A percentile compares a stretch with the other conserved stretches of the same genome.
Conservation (phyloP, 2,113 vertebrate genomes). For the Megaptera novaeangliae region DNA sequence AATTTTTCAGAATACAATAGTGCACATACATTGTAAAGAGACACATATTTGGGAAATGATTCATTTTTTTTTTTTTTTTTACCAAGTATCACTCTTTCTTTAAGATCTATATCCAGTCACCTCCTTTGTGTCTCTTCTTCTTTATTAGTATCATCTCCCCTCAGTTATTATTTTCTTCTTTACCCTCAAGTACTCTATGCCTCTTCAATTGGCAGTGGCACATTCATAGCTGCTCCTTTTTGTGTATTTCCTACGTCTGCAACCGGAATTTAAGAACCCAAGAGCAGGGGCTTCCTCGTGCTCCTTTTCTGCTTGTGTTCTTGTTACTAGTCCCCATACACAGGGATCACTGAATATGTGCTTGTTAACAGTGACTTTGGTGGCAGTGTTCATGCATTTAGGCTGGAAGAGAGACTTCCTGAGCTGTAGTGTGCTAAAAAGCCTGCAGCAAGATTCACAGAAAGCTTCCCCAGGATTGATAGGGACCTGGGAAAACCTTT, state of each 20-base stretch:
- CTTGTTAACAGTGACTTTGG: neutral
- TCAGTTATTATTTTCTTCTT: neutral
- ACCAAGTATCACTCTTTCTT: neutral
- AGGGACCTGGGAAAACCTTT: neutral
- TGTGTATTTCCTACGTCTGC: neutral
- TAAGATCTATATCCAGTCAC: neutral
- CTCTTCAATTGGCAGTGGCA: neutral
- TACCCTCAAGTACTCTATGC: neutral
- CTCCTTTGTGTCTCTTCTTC: neutral
- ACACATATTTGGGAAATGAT: neutral
- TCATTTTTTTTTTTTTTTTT: neutral
- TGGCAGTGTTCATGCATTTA: neutral
- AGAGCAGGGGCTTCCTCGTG: neutral
- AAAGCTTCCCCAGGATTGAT: neutral
- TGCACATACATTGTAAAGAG: neutral
- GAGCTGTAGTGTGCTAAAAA: neutral
- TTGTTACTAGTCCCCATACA: neutral
- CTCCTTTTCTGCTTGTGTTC: neutral
- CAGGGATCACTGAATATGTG: neutral
- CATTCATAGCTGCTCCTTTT: neutral
- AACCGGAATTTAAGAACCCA: neutral
- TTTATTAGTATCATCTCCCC: neutral
- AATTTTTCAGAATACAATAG: neutral
- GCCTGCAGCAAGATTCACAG: neutral
- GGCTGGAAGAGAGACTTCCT: neutral